Conservation (phyloP, 2,797 vertebrate genomes). For the Crocodylus rhombifer region DNA sequence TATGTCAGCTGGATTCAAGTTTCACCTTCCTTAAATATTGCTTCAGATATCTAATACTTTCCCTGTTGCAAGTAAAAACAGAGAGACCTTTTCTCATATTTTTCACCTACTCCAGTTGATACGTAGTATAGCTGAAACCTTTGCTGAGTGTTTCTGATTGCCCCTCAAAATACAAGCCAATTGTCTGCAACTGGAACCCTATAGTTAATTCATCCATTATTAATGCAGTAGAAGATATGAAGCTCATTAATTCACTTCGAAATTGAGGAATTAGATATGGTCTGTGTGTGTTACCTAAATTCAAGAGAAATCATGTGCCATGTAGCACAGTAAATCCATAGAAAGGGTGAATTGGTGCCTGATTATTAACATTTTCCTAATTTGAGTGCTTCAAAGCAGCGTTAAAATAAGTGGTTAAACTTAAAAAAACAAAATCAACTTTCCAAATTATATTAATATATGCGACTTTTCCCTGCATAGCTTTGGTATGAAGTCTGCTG, state of each 20-base stretch:
- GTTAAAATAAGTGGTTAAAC: not conserved
- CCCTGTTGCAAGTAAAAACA: conserved; percentile 48
- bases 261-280: not conserved
- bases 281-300: conserved; percentile 41
- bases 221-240: not conserved
- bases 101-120: not conserved
- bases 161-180: not conserved
- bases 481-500: not conserved
- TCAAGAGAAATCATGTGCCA: conserved; percentile 9
- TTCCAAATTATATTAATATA: not conserved
- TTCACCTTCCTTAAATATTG: conserved; percentile 62
- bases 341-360: not conserved
- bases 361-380: not conserved
- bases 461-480: not conserved
- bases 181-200: not conserved
- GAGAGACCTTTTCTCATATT: conserved; percentile 35
- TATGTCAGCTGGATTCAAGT: conserved; percentile 59
- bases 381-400: not conserved
- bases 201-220: not conserved
- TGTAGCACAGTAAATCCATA: not conserved
- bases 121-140: not conserved
- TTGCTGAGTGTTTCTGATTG: not conserved
- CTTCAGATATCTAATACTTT: conserved; percentile 47
- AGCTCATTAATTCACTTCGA: not conserved
- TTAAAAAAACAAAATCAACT: not conserved